A percentile compares a stretch with the other conserved stretches of the same genome.
Evolutionary conservation across 2,113 vertebrate species (phyloP).

Genomic region (Phyllostomus discolor): DNA sequence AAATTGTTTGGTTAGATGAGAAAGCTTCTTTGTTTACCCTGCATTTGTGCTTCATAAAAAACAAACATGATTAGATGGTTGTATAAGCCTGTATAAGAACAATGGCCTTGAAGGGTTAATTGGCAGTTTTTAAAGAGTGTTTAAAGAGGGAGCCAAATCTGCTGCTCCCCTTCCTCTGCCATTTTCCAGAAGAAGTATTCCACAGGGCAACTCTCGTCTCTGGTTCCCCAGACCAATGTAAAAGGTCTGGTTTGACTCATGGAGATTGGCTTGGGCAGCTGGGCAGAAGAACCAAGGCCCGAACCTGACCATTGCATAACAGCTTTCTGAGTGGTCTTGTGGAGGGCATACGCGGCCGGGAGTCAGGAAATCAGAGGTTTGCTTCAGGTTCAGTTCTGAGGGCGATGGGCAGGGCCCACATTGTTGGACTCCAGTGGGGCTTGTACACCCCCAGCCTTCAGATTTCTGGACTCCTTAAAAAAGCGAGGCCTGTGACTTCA

Average conservation of each 20-base stretch:
- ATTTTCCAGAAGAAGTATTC: neutral
- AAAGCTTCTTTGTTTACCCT: neutral
- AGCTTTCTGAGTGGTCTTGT: slow-evolving; percentile 40
- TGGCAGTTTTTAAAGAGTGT: neutral
- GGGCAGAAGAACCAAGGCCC: slow-evolving; percentile 2
- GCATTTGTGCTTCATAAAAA: slow-evolving; percentile 5
- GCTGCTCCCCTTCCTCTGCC: neutral
- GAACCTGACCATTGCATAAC: neutral
- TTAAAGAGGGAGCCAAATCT: neutral
- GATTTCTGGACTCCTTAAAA: neutral
- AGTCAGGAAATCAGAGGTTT: neutral
- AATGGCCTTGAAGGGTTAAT: neutral
- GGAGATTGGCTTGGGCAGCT: neutral
- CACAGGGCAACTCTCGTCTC: neutral
- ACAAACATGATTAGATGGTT: neutral
- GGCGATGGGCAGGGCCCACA: neutral
- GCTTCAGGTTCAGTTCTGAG: neutral
- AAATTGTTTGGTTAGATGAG: neutral
- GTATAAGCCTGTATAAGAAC: neutral
- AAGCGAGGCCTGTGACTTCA: neutral
- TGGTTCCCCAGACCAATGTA: neutral
- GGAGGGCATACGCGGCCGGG: neutral
- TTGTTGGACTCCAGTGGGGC: neutral
- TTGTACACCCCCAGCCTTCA: neutral
- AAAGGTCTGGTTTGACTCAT: neutral